Evolutionary conservation across 2,113 vertebrate genomes (phyloP), one percentile per base, ranked within the genome.

Genomic region (Tinamus guttatus): DNA sequence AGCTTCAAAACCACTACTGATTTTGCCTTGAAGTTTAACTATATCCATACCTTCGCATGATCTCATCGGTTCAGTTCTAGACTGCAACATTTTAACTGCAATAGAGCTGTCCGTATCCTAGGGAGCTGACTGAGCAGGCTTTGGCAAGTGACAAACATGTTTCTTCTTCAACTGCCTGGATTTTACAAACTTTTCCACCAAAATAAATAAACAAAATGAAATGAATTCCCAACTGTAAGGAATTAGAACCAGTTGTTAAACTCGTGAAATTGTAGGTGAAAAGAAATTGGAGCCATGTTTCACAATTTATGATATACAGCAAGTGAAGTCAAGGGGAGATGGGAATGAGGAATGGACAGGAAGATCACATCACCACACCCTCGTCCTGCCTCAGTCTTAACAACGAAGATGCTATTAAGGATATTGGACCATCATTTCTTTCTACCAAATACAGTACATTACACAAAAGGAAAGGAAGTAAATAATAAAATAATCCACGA

Each of bases 191-290:
- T 85, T 76, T 54, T 86, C 38, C 67, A 94, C 16, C 85, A 88
- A 96, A 95, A 95, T 45, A 90, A 89, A 84, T 47, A 51, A 93
- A 64, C 21, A 58, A 64, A 89, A 90, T 71, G 34, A 92, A 94
- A 84, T 25, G 51, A 83, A 82, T 75, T 81, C 54, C 52, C 30
- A 69, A 19, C 20, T 86, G 32, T 70, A 76, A 87, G 60, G 79
- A 95, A 90, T 40, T 43, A 3, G 7, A 90, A 82, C n/a, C 56
- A 83, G 56, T 76, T 84, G 27, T 40, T 85, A 76, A 71, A 56
- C 36, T 75, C 67, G 43, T 51, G 80, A 89, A 92, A 85, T 19
- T 25, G 3, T 41, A 93, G 78, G 27, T 45, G 65, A 69, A 90
- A 73, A 59, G 47, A 51, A 88, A 81, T 21, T 77, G 58, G 80